Conservation (phyloP, 2,113 vertebrate genomes). For the Salvelinus fontinalis region DNA sequence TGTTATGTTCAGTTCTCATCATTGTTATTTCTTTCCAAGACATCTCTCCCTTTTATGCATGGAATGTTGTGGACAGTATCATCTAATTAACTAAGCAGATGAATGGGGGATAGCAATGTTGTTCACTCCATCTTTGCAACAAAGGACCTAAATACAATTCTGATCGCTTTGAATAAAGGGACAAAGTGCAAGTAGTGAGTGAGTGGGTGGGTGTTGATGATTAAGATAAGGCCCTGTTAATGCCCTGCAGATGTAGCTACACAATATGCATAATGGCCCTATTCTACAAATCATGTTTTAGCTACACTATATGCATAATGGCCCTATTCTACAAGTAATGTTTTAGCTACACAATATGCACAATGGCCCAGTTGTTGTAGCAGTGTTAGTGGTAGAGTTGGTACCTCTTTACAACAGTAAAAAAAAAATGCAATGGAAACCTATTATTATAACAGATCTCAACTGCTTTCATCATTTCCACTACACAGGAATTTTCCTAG, state of each 20-base stretch:
- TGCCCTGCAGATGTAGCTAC: neutral
- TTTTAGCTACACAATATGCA: neutral
- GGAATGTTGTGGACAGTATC: too few relatives aligned
- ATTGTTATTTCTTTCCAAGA: too few relatives aligned
- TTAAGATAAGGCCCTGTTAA: too few relatives aligned
- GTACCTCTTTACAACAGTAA: neutral
- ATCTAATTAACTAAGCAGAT: too few relatives aligned
- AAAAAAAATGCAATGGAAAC: neutral
- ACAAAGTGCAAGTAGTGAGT: neutral
- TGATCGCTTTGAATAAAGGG: neutral
- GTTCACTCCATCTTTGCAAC: too few relatives aligned
- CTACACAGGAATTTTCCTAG: neutral
- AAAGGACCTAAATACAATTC: too few relatives aligned
- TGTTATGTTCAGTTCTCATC: neutral
- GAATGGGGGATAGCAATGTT: too few relatives aligned
- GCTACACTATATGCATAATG: neutral
- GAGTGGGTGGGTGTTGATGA: neutral
- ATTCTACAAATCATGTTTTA: neutral
- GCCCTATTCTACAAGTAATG: too few relatives aligned
- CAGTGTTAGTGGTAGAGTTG: neutral
- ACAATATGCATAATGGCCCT: neutral
- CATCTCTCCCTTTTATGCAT: too few relatives aligned
- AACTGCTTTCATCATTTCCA: conserved; percentile 1
- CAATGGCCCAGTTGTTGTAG: neutral
- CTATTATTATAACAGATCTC: neutral